phyloP scores from a whole-genome alignment of 2,797 vertebrate genomes.

The Hephaestus fuliginosus region DNA sequence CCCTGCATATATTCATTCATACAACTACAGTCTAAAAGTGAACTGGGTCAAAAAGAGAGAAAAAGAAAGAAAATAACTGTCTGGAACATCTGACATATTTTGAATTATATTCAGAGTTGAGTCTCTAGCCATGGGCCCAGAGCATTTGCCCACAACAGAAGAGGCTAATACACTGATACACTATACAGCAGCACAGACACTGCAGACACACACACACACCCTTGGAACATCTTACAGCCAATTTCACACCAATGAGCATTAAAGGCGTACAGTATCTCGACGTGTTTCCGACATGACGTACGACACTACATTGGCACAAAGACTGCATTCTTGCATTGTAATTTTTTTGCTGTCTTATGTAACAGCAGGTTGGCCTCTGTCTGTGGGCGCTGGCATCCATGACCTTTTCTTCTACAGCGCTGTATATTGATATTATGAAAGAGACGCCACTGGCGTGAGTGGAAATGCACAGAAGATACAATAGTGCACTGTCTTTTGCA shows the following conservation, averaged over 20 bases:
- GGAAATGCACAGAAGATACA: conserved; percentile 55
- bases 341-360: conserved; percentile 58
- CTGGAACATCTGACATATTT: conserved; percentile 31
- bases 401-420: conserved; percentile 66
- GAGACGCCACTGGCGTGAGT: conserved; percentile 52
- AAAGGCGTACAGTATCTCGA: conserved; percentile 29
- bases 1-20: conserved; percentile 8
- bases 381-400: conserved; percentile 62
- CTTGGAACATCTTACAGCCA: conserved; percentile 38
- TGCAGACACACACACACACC: conserved; percentile 32
- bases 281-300: conserved; percentile 54
- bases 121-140: conserved; percentile 27
- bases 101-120: conserved; percentile 26
- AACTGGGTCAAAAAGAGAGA: conserved; percentile 21
- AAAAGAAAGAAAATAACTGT: conserved; percentile 28
- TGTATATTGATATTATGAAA: conserved; percentile 66
- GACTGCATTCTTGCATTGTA: conserved; percentile 69
- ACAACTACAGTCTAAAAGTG: neutral
- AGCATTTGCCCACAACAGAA: conserved; percentile 7
- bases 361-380: conserved; percentile 67
- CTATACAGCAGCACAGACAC: conserved; percentile 22
- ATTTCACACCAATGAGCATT: conserved; percentile 61
- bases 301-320: conserved; percentile 65
- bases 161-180: conserved; percentile 10
- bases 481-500: conserved; percentile 53